Percentiles rank a stretch among this genome's conserved stretches.
These are phyloP conservation scores for Mormyrus lacerda DNA, from an alignment of 2,113 vertebrate species.

Conservation along the genomic window DNA sequence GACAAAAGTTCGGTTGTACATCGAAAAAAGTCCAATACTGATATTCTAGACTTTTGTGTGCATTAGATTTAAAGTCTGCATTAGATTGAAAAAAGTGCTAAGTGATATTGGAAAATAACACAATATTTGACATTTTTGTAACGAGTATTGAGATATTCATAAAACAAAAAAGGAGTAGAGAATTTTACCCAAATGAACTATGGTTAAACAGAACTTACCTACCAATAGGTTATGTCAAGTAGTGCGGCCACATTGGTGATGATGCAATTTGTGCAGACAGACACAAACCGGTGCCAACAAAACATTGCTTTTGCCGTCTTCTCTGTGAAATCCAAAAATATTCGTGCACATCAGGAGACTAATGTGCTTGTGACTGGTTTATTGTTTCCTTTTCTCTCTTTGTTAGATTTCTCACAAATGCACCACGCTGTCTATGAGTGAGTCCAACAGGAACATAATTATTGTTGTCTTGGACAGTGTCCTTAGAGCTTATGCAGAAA, in stretches of 20 bases:
- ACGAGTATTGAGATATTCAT: background rate
- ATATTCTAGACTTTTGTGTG: background rate
- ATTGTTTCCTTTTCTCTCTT: background rate
- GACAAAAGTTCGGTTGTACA: background rate
- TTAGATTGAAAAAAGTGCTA: background rate
- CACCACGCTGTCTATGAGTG: background rate
- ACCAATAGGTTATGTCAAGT: background rate
- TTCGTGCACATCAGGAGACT: background rate
- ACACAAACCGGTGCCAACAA: background rate
- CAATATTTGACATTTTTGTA: background rate
- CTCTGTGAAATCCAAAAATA: background rate
- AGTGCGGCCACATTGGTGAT: no score
- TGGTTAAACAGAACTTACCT: background rate
- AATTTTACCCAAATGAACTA: background rate
- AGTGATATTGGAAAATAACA: background rate
- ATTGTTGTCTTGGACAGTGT: background rate
- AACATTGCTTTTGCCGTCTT: background rate
- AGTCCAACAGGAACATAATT: background rate
- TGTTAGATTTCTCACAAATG: background rate
- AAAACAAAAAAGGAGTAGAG: background rate
- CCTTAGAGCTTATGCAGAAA: background rate
- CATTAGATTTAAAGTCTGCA: background rate
- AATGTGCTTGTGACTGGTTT: background rate
- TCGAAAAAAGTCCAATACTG: background rate
- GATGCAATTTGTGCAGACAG: background rate